Base-by-base conservation (phyloP, 2,113 vertebrate species). In the Herpailurus yagouaroundi region DNA sequence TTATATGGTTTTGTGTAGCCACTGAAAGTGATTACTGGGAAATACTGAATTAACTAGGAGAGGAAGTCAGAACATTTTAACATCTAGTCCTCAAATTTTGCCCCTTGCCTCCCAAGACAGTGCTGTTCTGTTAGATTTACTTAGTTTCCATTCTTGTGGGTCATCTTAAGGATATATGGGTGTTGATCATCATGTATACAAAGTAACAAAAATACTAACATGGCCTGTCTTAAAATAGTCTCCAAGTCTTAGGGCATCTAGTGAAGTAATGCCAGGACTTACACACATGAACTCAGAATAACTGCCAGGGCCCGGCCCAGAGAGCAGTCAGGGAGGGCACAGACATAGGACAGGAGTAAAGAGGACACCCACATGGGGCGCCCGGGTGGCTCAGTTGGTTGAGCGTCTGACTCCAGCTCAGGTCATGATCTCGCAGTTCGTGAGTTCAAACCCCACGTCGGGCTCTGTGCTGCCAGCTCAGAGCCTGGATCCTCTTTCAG, bases 1-100 rank as follows among this genome's bases (percentile, higher is more conserved):
- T 96, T 48, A 90, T 5, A 81, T 38, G 50, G 69, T 87, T 96
- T 84, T 82, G 80, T 71, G 21, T 91, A 90, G 93, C 27, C 33
- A 48, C 45, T 41, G 18, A 95, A 97, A 90, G 73, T 52, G 14
- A 94, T 96, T 94, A 73, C 63, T 96, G 84, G 71, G 71, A 60
- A 91, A 97, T 82, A 90, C 36, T 96, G 14, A 90, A 74, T 81
- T 71, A 66, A 8, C 74, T 74, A 91, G 31, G 18, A 95, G 12
- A 76, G 79, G 45, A 97, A 95, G 41, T 89, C 16, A 11, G 45
- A 96, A 52, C 7, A 87, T 55, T 94, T 89, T 27, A 79, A 93
- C 16, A 96, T 55, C 45, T 7, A 52, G n/a, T 41, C 25, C 25
- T 81, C 60, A 63, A 63, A 82, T 86, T 60, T 85, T 73, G 33